Conservation (phyloP, 2,888 invertebrate species). For the Xanthia togata region DNA sequence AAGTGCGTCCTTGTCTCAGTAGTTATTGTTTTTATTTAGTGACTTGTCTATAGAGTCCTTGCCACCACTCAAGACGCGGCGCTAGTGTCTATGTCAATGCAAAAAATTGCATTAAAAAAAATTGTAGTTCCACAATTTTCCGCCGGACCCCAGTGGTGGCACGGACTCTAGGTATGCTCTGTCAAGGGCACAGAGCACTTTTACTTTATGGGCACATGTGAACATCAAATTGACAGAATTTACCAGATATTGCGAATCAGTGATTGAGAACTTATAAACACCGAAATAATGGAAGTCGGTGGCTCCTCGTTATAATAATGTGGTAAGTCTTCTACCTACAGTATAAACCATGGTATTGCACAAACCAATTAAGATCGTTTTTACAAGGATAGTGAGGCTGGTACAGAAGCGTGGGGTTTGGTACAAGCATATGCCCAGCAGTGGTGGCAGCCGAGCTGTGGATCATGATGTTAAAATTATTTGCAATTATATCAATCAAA, state of each 20-base stretch:
- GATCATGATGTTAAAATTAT: not conserved
- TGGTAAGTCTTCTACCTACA: conserved; percentile 16
- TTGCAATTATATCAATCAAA: not conserved
- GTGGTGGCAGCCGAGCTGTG: not conserved
- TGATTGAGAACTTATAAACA: not conserved
- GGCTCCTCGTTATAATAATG: conserved; percentile 16
- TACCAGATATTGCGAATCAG: not conserved
- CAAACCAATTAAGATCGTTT: not conserved
- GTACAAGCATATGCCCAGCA: not conserved
- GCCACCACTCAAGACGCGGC: too few species aligned
- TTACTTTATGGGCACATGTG: too few species aligned
- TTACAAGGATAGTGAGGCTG: not conserved
- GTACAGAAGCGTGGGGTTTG: not conserved
- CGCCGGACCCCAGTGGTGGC: too few species aligned
- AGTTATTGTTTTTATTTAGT: not conserved
- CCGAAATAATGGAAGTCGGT: not conserved
- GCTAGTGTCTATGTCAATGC: too few species aligned
- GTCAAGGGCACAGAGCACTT: not conserved
- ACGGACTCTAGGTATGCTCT: too few species aligned
- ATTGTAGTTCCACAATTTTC: too few species aligned
- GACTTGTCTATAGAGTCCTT: too few species aligned
- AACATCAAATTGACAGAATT: conserved; percentile 9
- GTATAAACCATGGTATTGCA: not conserved
- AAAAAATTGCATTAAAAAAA: too few species aligned
- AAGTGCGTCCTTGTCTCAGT: not conserved